Evolutionary conservation across 2,888 invertebrate genomes (phyloP).

Genomic region (Anaspis maculata): DNA sequence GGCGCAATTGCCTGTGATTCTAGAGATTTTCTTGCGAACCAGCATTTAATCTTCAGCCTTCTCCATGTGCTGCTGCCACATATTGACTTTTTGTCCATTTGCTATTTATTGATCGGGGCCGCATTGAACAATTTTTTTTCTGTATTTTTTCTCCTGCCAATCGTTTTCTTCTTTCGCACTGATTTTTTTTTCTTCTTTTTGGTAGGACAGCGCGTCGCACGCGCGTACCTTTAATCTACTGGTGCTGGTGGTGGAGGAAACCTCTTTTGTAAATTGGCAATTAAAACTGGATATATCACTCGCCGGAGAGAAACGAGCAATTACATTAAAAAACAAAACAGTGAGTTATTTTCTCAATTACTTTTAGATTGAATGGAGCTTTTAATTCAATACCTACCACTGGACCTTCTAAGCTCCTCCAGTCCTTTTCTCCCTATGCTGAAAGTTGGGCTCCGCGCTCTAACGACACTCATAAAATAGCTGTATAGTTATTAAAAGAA

Average conservation of each 20-base stretch:
- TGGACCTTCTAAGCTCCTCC: constrained; percentile 10
- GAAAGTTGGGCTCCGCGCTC: too few relatives aligned
- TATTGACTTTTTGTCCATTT: constrained; percentile 10
- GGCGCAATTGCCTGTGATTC: constrained; percentile 25
- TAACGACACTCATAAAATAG: too few relatives aligned
- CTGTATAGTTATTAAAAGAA: too few relatives aligned
- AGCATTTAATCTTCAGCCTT: constrained; percentile 13
- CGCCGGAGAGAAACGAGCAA: constrained; percentile 8
- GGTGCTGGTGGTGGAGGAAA: too few relatives aligned
- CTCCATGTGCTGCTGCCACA: constrained; percentile 8
- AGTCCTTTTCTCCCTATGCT: constrained; percentile 10
- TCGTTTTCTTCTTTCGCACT: too few relatives aligned
- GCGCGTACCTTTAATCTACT: too few relatives aligned
- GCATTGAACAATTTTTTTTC: too few relatives aligned
- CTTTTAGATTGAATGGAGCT: constrained; percentile 15
- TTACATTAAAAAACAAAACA: constrained; percentile 16
- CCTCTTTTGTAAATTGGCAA: constrained; percentile 4
- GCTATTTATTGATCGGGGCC: too few relatives aligned
- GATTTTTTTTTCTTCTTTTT: too few relatives aligned
- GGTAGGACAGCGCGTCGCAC: too few relatives aligned
- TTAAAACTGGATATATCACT: constrained; percentile 3
- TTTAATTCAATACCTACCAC: constrained; percentile 15
- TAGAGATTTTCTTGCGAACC: constrained; percentile 16
- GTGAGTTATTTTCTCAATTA: constrained; percentile 16
- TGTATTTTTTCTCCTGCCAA: too few relatives aligned